Percentiles rank a stretch among this genome's conserved stretches.
These are phyloP conservation scores for Odontophorus gujanensis DNA, from an alignment of 2,113 vertebrate species.

Conservation along the genomic window DNA sequence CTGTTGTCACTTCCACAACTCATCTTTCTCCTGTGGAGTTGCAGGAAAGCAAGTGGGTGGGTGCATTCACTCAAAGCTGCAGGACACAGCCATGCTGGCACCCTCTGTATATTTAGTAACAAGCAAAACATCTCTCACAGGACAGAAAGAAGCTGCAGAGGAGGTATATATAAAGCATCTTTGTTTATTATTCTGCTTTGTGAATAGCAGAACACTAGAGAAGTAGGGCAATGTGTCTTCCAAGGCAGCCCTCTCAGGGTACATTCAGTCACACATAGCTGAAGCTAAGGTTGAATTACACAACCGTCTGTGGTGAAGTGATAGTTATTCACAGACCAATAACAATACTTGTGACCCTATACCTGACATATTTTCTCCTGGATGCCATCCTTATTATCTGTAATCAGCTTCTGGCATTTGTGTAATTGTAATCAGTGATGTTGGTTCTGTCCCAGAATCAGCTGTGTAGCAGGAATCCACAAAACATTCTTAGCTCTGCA, in stretches of 20 bases:
- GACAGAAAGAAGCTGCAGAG: neutral
- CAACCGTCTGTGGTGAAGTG: neutral
- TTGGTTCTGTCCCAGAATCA: neutral
- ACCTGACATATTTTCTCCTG: neutral
- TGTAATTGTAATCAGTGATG: rapidly evolving
- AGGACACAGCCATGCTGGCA: neutral
- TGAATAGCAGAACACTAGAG: neutral
- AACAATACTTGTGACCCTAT: neutral
- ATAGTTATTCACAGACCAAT: neutral
- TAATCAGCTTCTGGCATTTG: neutral
- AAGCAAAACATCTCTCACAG: neutral
- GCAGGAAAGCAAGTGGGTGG: neutral
- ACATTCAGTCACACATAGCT: neutral
- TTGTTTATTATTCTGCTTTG: neutral
- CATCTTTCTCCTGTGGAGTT: neutral
- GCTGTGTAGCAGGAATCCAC: neutral
- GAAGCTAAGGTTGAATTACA: neutral
- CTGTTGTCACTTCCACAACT: neutral
- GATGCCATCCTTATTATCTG: neutral
- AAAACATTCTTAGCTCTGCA: neutral
- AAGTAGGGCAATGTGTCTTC: neutral
- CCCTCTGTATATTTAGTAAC: rapidly evolving
- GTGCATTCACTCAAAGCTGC: neutral
- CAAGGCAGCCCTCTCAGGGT: neutral
- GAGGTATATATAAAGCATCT: neutral